Evolutionary conservation across 1,140 invertebrate genomes (phyloP).

Genomic region (Sminthurides bifidus): DNA sequence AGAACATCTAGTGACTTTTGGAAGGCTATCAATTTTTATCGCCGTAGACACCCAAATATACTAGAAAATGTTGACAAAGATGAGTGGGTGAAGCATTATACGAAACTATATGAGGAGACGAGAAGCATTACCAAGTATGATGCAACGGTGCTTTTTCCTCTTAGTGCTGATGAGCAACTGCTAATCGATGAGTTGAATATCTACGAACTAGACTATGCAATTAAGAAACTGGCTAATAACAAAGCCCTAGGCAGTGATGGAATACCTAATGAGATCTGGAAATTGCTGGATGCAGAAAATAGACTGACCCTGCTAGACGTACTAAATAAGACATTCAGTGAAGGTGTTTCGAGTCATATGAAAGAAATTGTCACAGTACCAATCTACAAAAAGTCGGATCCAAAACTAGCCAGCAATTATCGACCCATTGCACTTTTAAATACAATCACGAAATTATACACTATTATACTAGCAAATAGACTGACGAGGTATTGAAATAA

Average conservation of each 20-base stretch:
- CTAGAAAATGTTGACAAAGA: no score
- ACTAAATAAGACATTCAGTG: background rate
- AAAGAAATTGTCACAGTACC: background rate
- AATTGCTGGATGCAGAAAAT: background rate
- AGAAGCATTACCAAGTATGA: no score
- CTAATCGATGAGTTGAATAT: no score
- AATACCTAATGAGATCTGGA: constrained; percentile 1
- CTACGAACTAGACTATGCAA: no score
- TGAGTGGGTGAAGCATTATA: no score
- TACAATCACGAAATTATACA: constrained; percentile 11
- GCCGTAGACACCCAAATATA: no score
- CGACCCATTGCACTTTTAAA: background rate
- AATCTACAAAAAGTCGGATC: constrained; percentile 1
- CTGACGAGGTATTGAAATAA: background rate
- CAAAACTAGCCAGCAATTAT: background rate
- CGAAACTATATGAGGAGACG: no score
- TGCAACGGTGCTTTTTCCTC: no score
- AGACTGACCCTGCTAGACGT: background rate
- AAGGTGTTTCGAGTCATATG: background rate
- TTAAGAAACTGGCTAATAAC: no score
- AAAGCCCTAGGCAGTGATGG: background rate
- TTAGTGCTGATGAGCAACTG: no score
- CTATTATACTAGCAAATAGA: constrained; percentile 1
- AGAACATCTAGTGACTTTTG: no score
- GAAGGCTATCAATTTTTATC: no score